These are phyloP conservation scores for Amazona vittata DNA, from an alignment of 2,113 vertebrate genomes.

Conservation along the genomic window DNA sequence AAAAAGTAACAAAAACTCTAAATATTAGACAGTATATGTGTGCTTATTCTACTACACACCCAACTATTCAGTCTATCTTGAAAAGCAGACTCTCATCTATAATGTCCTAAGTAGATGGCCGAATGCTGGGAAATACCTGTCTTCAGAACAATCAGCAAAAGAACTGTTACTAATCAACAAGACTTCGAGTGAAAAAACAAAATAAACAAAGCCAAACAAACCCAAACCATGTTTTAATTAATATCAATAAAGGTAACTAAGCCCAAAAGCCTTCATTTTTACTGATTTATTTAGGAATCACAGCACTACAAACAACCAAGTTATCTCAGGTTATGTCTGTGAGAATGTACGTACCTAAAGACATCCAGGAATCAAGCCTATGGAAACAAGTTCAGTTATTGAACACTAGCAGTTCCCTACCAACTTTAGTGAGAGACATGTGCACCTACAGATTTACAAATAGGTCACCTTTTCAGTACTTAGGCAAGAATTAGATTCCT, in stretches of 20 bases:
- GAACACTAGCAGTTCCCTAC: not conserved
- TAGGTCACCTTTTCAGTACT: not conserved
- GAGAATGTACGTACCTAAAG: accelerated
- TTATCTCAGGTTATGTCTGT: not conserved
- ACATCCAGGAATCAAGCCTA: not conserved
- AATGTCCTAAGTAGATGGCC: not conserved
- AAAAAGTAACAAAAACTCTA: not conserved
- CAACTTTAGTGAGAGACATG: not conserved
- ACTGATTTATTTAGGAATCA: not conserved
- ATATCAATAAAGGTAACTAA: not conserved
- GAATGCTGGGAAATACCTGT: not conserved
- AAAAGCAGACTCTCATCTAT: not conserved
- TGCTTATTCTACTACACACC: not conserved
- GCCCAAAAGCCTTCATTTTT: not conserved
- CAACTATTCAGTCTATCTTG: not conserved
- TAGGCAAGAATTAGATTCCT: not conserved
- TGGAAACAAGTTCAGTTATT: not conserved
- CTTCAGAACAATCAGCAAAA: not conserved
- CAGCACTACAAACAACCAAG: not conserved
- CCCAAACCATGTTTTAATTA: not conserved
- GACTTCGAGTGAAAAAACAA: not conserved
- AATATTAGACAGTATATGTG: not conserved
- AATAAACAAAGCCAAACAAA: not conserved
- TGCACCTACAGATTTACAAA: not conserved
- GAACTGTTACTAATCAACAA: not conserved